Percentiles rank a stretch among this genome's conserved stretches.
Conservation (phyloP, 2,113 vertebrate genomes). For the Chascanopsetta lugubris region DNA sequence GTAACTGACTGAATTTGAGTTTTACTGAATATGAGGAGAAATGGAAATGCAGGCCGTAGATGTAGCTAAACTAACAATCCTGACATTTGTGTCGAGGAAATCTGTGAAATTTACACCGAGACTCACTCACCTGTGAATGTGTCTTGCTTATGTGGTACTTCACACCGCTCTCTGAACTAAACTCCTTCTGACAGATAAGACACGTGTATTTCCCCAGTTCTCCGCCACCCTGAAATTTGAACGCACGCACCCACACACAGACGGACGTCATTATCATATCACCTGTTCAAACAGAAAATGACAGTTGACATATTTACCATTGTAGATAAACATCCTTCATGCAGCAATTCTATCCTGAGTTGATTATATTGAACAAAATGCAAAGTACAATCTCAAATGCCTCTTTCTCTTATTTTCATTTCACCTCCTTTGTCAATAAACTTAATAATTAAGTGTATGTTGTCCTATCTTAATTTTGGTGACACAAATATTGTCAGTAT, state of each 20-base stretch:
- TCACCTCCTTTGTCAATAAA: neutral
- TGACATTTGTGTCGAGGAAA: neutral
- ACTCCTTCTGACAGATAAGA: conserved; percentile 96
- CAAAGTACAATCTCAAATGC: neutral
- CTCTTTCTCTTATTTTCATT: neutral
- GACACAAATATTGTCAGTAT: neutral
- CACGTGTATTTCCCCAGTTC: conserved; percentile 93
- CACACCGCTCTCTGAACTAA: conserved; percentile 96
- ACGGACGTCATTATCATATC: neutral
- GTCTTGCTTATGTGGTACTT: conserved; percentile 99
- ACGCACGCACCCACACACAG: conserved; percentile 29
- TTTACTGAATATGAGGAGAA: neutral
- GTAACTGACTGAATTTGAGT: neutral
- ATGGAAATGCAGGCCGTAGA: neutral
- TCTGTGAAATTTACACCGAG: neutral
- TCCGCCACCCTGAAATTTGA: conserved; percentile 86
- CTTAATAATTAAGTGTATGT: neutral
- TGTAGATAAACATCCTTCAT: neutral
- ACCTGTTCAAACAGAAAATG: neutral
- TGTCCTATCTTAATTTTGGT: neutral
- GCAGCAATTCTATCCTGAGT: neutral
- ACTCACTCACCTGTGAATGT: conserved; percentile 90
- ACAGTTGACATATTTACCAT: neutral
- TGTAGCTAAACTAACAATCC: neutral
- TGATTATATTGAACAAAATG: neutral